Conservation (phyloP, 2,888 invertebrate species). For the Tenthredo distinguenda region DNA sequence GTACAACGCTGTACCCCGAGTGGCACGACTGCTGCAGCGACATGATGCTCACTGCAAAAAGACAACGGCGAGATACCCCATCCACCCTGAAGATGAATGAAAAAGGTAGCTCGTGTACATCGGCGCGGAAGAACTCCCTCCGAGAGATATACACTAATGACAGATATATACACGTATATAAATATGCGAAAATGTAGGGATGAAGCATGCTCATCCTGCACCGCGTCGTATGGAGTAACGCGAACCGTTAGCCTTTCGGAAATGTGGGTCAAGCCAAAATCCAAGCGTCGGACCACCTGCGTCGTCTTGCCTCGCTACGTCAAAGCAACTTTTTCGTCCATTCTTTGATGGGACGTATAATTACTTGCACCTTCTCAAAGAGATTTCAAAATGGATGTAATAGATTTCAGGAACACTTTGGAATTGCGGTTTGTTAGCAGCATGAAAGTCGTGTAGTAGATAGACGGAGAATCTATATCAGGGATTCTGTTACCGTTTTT, state of each 20-base stretch:
- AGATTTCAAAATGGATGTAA: background rate
- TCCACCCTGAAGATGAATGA: background rate
- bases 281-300: background rate
- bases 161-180: background rate
- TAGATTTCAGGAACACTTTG: background rate
- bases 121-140: background rate
- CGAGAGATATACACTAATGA: background rate
- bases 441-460: background rate
- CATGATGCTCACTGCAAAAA: background rate
- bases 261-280: conserved; percentile 5
- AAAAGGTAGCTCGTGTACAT: conserved; percentile 2
- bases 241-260: background rate
- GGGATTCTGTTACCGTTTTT: background rate
- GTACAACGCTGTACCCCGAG: background rate
- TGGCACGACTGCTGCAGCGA: background rate
- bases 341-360: background rate
- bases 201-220: background rate
- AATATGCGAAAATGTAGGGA: background rate
- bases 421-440: background rate
- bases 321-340: background rate
- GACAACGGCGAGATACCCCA: background rate
- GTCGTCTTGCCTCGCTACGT: background rate
- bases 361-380: no score
- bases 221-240: background rate
- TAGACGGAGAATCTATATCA: background rate